Evolutionary conservation across 2,113 vertebrate genomes (phyloP), one percentile per base, ranked within the genome.

Genomic region (Lepus europaeus): DNA sequence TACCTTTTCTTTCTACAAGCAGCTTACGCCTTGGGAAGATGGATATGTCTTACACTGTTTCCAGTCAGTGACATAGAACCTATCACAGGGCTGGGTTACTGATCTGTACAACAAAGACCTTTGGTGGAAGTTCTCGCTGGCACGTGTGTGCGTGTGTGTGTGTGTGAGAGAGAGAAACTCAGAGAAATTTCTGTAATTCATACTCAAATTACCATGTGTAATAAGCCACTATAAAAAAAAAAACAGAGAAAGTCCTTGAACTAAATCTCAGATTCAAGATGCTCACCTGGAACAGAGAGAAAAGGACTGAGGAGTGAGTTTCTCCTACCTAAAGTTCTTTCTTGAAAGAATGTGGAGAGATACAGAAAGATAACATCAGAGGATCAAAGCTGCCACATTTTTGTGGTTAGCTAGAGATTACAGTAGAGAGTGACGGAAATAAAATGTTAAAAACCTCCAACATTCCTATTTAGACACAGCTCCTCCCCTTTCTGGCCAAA

Each of bases 351-450:
- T 69, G 70, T 64, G 69, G 59, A 27, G 36, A 72, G 73, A 39
- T 8, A 16, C 39, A 8, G 12, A 20, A 36, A 74, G 68, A 88
- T 31, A 85, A 29, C 74, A 74, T 56, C 68, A 31, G 64, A 45
- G 17, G 25, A 87, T 96, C 90, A 66, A 80, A 93, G 70, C 70
- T 22, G 6, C 56, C 33, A 45, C 20, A 20, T 91, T n/a, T 31
- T 72, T 85, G 56, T 70, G 74, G 89, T 45, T 27, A n/a, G 23
- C 56, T 6, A 33, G 20, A 63, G 59, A 86, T 68, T 56, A 64
- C 16, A 45, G 88, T 14, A n/a, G 23, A 61, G 6, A 66, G 56
- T 0, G 39, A 66, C 82, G 84, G 61, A 87, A 17, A 86, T 27
- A 70, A 78, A 86, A 69, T 53, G 56, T 64, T 61, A 39, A 49